These are phyloP conservation scores for Catocala sponsa DNA, from an alignment of 2,888 invertebrate genomes.

Conservation along the genomic window DNA sequence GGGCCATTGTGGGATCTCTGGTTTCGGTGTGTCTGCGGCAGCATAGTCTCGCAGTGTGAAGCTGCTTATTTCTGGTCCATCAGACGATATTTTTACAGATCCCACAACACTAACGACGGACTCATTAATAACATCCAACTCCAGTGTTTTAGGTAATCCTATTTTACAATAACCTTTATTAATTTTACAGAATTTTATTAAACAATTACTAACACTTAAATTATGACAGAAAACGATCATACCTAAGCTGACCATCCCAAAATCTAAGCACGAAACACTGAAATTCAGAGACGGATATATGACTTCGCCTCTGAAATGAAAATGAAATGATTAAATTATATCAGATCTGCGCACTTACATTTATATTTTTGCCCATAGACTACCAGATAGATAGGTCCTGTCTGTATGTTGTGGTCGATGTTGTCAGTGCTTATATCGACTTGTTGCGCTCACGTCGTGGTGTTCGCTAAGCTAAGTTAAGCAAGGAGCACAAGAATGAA, in stretches of 20 bases:
- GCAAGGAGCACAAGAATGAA: background rate
- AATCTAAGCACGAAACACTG: slow-evolving; percentile 84
- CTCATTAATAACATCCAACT: slow-evolving; percentile 84
- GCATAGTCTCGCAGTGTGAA: slow-evolving; percentile 82
- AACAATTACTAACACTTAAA: background rate
- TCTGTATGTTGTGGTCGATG: no score
- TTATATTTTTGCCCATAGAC: no score
- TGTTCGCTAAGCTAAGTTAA: no score
- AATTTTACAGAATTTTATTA: background rate
- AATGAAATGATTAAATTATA: background rate
- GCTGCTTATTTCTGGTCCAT: slow-evolving; percentile 86
- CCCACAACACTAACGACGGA: slow-evolving; percentile 87
- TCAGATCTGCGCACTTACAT: no score
- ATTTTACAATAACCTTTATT: slow-evolving; percentile 10
- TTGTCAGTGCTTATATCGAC: no score
- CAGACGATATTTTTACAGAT: slow-evolving; percentile 79
- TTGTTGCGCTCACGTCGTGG: no score
- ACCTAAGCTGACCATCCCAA: slow-evolving; percentile 88
- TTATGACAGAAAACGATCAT: slow-evolving; percentile 38
- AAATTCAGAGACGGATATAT: slow-evolving; percentile 88
- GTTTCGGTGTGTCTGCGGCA: slow-evolving; percentile 70
- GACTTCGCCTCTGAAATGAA: slow-evolving; percentile 86
- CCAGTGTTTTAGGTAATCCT: slow-evolving; percentile 83
- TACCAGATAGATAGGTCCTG: no score
- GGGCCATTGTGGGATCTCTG: slow-evolving; percentile 79